A percentile compares a stretch with the other conserved stretches of the same genome.
phyloP scores from a whole-genome alignment of 2,113 vertebrate genomes.

The Falcunculus frontatus region DNA sequence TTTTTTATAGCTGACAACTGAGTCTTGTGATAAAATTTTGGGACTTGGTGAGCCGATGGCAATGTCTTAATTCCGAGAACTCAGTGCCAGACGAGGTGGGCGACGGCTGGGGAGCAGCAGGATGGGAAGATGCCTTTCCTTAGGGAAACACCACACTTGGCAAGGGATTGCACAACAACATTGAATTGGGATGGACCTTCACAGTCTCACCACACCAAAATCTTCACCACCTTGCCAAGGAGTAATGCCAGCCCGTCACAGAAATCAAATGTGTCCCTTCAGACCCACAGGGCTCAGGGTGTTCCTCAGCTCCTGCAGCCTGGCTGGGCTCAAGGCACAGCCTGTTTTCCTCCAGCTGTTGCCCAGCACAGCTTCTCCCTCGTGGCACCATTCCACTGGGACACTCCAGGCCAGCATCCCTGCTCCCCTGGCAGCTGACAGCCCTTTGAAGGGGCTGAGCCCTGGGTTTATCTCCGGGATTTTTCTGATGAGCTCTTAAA shows the following conservation, averaged over 20 bases:
- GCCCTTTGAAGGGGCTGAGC: conserved; percentile 38
- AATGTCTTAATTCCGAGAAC: not conserved
- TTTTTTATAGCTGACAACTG: fast-evolving
- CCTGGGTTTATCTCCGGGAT: conserved; percentile 6
- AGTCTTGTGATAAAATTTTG: not conserved
- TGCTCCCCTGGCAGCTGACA: not conserved
- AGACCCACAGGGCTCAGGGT: not conserved
- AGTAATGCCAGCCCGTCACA: fast-evolving
- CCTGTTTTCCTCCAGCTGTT: not conserved
- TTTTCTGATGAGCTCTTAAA: conserved; percentile 58
- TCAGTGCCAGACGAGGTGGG: not conserved
- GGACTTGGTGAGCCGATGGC: not conserved
- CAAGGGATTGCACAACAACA: not conserved
- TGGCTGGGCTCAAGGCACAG: not conserved
- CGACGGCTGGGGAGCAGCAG: not conserved
- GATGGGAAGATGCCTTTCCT: not conserved
- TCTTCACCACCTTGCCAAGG: not conserved
- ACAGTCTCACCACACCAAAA: not conserved
- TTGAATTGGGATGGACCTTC: fast-evolving
- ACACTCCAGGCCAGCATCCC: not conserved
- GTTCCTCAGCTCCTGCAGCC: not conserved
- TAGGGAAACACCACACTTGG: not conserved
- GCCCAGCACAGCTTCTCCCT: not conserved
- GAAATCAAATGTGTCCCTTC: not conserved
- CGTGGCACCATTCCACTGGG: not conserved